Conservation (phyloP, 2,888 invertebrate genomes). For the Onchidella celtica region DNA sequence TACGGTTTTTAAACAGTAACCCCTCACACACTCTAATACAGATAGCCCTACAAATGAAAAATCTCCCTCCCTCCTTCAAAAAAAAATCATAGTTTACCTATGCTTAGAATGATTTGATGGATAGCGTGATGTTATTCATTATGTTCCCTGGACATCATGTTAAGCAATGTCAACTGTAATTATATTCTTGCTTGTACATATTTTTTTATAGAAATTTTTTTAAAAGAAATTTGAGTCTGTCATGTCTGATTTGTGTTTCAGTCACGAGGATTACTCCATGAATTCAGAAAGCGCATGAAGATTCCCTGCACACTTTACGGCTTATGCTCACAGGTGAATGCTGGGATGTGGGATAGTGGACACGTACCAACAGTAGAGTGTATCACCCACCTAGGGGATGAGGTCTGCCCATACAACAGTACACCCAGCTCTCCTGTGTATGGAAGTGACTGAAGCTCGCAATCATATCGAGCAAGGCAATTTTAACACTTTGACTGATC, state of each 20-base stretch:
- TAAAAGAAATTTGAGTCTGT: neutral
- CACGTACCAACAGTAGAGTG: constrained; percentile 94
- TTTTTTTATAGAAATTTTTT: neutral
- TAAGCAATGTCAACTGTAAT: no score
- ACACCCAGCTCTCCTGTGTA: constrained; percentile 53
- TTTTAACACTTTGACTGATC: no score
- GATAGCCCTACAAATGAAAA: no score
- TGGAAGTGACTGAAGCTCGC: constrained; percentile 20
- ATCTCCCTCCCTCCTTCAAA: no score
- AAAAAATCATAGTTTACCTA: no score
- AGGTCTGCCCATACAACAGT: constrained; percentile 65
- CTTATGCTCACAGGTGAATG: constrained; percentile 92
- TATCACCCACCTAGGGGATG: constrained; percentile 71
- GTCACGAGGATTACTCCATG: constrained; percentile 93
- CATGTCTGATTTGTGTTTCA: constrained; percentile 66
- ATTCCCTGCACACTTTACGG: constrained; percentile 94
- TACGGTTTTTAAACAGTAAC: no score
- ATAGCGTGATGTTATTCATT: no score
- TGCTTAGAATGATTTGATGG: no score
- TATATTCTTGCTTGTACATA: neutral
- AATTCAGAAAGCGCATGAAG: constrained; percentile 91
- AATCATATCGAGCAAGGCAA: no score
- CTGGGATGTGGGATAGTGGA: constrained; percentile 96
- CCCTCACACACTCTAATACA: no score
- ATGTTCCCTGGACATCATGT: no score